Conservation (phyloP, 35 echinoderm and acorn worm species). For the Stichopus chloronotus region DNA sequence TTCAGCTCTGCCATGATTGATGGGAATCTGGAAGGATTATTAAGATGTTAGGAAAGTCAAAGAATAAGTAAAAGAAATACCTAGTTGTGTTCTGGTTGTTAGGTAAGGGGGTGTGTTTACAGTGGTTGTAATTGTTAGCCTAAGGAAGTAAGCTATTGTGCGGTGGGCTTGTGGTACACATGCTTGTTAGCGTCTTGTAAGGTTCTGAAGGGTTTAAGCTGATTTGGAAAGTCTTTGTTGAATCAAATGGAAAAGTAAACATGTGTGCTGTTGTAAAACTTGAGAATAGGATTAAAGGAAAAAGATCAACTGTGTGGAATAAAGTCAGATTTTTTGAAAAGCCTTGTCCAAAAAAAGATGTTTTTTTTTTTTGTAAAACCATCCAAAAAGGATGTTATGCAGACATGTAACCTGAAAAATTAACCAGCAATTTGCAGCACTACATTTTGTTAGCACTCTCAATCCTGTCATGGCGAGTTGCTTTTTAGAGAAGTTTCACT, state of each 20-base stretch:
- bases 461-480: too few relatives aligned
- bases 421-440: too few relatives aligned
- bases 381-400: too few relatives aligned
- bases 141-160: not conserved
- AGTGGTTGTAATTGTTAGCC: not conserved
- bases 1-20: not conserved
- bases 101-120: not conserved
- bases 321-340: too few relatives aligned
- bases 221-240: not conserved
- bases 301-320: too few relatives aligned
- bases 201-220: not conserved
- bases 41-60: not conserved
- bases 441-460: too few relatives aligned
- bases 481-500: too few relatives aligned
- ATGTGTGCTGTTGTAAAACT: not conserved
- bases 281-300: not conserved
- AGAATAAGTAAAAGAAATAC: conserved; percentile 22
- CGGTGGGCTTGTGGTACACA: not conserved
- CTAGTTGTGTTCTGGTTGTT: not conserved
- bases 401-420: too few relatives aligned
- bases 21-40: conserved; percentile 15
- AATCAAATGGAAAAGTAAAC: not conserved
- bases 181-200: not conserved
- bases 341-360: too few relatives aligned
- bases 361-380: too few relatives aligned